Evolutionary conservation across 2,888 invertebrate species (phyloP).

Genomic region (Spilosoma lubricipeda): DNA sequence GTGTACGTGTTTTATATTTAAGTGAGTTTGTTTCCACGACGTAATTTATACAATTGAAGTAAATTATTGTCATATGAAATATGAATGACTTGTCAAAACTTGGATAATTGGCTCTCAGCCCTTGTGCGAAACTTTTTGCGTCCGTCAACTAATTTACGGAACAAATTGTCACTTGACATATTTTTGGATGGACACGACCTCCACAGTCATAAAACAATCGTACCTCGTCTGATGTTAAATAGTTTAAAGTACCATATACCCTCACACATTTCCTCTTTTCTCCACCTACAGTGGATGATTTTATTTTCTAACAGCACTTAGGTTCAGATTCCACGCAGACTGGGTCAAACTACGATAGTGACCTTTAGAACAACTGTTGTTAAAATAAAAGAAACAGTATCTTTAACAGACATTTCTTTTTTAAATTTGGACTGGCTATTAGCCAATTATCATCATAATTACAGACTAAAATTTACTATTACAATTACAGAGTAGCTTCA

Average conservation of each 20-base stretch:
- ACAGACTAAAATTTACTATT: no score
- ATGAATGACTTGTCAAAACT: background rate
- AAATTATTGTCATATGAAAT: background rate
- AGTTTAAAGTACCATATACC: background rate
- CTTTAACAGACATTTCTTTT: no score
- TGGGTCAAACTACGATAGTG: slow-evolving; percentile 28
- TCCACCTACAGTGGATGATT: background rate
- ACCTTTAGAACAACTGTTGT: background rate
- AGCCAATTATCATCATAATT: no score
- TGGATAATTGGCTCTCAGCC: background rate
- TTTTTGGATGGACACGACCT: no score
- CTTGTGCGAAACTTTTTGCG: background rate
- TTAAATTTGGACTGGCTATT: no score
- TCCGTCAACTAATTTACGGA: background rate
- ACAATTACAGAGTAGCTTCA: no score
- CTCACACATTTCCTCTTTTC: background rate
- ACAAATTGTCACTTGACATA: background rate
- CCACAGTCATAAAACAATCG: background rate
- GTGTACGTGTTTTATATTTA: background rate
- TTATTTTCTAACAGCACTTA: background rate
- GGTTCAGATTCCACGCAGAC: slow-evolving; percentile 12
- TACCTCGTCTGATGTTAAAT: background rate
- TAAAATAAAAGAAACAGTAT: background rate
- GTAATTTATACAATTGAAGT: background rate
- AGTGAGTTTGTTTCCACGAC: background rate